Base-by-base conservation (phyloP, 2,888 invertebrate species). In the Hyles lineata region DNA sequence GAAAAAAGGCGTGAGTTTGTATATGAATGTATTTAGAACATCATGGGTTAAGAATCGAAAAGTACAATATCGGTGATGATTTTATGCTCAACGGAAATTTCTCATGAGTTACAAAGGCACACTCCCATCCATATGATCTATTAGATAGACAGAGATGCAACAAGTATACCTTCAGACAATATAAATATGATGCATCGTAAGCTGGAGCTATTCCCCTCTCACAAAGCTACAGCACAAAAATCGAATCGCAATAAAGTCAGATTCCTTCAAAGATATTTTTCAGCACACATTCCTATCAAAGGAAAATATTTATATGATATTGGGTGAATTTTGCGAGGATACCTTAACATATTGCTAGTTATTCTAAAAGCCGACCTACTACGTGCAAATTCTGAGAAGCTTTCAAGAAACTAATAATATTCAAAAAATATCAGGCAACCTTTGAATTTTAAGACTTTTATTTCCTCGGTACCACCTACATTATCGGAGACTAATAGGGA, bases 211-310 rank as follows among this genome's bases (percentile, higher is more conserved):
- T 55, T 55, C 6, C 6, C 17, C 21, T 60, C 6, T 29, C 17
- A 11, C 23, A 25, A 60, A 6, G 17, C 23, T 15, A 60, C 15
- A 17, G 15, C 23, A 60, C 23, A 29, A 25, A 25, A 60, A 60
- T 60, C 17, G 25, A 60, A 60, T 25, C 55, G 11, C 60, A 60
- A 60, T 60, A 60, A 25, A 17, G 6, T 15, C 25, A 60, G 17
- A 35, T n/a, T 35, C n/a, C 35, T n/a, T n/a, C n/a, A n/a, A 21
- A 32, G 9, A 32, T 32, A 63, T 21, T 35, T 35, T 63, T 35
- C 63, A n/a, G 35, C 35, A 63, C 35, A 35, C 63, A 63, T 63
- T 63, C 21, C n/a, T 62, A 63, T 63, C 63, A 63, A 35, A 63
- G 63, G 21, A 63, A 63, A 29, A 35, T 35, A 63, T 63, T 63